Base-by-base conservation (phyloP, 1,140 invertebrate species). In the Gryon sp. region DNA sequence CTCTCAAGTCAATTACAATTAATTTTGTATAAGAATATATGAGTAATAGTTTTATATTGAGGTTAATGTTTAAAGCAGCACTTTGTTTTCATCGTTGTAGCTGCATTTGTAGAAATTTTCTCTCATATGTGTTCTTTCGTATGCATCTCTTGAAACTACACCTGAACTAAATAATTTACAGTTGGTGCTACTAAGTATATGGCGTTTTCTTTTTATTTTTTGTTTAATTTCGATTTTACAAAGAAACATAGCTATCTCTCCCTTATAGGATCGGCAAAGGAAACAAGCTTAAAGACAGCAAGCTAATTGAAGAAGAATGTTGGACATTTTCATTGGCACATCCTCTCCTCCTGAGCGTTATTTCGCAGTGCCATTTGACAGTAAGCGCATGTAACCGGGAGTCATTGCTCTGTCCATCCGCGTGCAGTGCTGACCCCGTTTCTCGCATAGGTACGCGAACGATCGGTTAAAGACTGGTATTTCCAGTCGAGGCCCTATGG, bases 381-480 rank as follows among this genome's bases (percentile, higher is more conserved):
- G 60, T 28, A 53, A 60, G 53, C 62, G 55, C 46, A 60, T 53
- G 19, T 26, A 68, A 68, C 62, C 60, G 53, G 63, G 63, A 78
- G 69, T 78, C 76, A 74, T 78, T 74, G 76, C 76, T 62, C 65
- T 66, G 76, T 46, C 63, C 70, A 65, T 74, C 69, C 50, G 70
- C 60, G 76, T 57, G 69, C 69, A 74, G 46, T 66, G 63, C 63
- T 78, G 76, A 78, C 76, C 76, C 63, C 76, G 76, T 78, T 78
- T 78, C 65, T 69, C 55, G 50, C 28, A 63, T 60, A 77, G 68
- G 73, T 76, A 76, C 63, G 73, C 65, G 73, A 69, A 63, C 41
- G 63, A 62, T 72, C 68, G 63, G 57, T 55, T 74, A 74, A 78
- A 78, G 69, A 78, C 76, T 69, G 69, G 76, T 78, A 78, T 78